phyloP scores from a whole-genome alignment of 1,140 invertebrate genomes.

The Zaprionus ornatus region DNA sequence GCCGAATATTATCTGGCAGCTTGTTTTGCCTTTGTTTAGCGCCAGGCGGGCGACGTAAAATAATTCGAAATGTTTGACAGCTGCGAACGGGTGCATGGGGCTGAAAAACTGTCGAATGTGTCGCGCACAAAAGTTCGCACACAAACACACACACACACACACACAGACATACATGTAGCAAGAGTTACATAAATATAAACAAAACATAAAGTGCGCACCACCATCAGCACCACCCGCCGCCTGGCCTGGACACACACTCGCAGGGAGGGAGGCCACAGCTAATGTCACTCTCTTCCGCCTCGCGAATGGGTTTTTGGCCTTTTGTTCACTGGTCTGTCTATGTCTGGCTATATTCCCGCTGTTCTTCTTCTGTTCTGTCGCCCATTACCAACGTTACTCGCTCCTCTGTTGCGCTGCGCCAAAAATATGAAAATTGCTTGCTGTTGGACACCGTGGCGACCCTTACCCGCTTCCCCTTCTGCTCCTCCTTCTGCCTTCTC shows the following conservation, averaged over 20 bases:
- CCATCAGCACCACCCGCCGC: not conserved
- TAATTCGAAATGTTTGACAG: constrained; percentile 58
- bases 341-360: not conserved
- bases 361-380: not conserved
- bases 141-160: constrained; percentile 8
- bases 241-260: not conserved
- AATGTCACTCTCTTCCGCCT: constrained; percentile 55
- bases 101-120: constrained; percentile 41
- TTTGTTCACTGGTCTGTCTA: constrained; percentile 38
- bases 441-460: constrained; percentile 26
- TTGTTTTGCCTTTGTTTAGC: constrained; percentile 44
- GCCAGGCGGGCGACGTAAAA: constrained; percentile 39
- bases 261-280: no score
- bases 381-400: constrained; percentile 1
- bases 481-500: not conserved
- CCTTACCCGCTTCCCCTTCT: not conserved
- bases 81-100: constrained; percentile 26
- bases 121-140: constrained; percentile 52
- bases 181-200: constrained; percentile 13
- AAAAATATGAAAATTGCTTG: constrained; percentile 71
- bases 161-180: constrained; percentile 1
- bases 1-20: constrained; percentile 2
- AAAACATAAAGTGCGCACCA: not conserved
- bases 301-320: constrained; percentile 44
- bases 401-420: constrained; percentile 47